Conservation (phyloP, 2,888 invertebrate genomes). For the Polymixis lichenea region DNA sequence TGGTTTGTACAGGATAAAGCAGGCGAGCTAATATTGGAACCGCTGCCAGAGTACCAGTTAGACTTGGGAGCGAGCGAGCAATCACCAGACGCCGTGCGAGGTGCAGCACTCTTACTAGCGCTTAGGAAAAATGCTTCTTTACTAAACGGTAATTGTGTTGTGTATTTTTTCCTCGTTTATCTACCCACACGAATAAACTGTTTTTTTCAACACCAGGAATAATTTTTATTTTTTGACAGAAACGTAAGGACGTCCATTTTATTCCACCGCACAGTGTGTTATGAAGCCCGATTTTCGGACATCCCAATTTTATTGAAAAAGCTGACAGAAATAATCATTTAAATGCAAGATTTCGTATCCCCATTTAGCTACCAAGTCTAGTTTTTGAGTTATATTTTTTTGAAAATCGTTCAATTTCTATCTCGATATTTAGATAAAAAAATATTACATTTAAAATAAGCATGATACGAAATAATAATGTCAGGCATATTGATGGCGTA, state of each 20-base stretch:
- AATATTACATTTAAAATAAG: too few species aligned
- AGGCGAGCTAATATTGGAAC: slow-evolving; percentile 80
- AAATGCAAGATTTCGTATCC: too few species aligned
- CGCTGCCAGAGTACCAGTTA: slow-evolving; percentile 83
- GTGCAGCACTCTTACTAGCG: slow-evolving; percentile 74
- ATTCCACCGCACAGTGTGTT: too few species aligned
- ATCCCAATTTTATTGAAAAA: too few species aligned
- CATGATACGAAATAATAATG: too few species aligned
- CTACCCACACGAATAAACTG: background rate
- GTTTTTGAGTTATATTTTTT: too few species aligned
- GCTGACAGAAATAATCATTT: too few species aligned
- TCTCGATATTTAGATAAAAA: too few species aligned
- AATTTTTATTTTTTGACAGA: background rate
- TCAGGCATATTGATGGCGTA: too few species aligned
- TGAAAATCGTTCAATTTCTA: too few species aligned
- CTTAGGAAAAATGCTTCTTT: slow-evolving; percentile 74
- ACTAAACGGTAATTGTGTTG: slow-evolving; percentile 74
- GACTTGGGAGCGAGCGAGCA: slow-evolving; percentile 79
- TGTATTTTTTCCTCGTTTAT: background rate
- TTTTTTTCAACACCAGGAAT: background rate
- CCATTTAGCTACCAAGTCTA: too few species aligned
- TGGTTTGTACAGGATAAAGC: slow-evolving; percentile 66
- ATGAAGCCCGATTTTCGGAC: too few species aligned
- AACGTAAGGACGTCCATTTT: background rate
- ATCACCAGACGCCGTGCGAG: slow-evolving; percentile 65